These are phyloP conservation scores for Kradibia gibbosae DNA, from an alignment of 1,140 invertebrate genomes.

Conservation along the genomic window DNA sequence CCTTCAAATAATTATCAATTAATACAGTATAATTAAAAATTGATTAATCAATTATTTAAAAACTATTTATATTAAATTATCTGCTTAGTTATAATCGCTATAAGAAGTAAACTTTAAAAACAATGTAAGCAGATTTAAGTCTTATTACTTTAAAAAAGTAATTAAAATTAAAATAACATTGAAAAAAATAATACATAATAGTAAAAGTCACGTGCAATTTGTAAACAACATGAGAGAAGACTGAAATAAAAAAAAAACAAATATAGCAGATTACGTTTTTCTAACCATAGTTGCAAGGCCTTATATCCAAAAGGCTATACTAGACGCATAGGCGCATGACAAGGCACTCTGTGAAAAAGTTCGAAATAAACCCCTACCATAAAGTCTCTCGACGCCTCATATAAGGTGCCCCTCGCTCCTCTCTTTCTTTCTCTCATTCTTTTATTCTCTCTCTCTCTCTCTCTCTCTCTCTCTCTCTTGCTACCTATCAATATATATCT, in stretches of 20 bases:
- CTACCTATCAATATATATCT: constrained; percentile 23
- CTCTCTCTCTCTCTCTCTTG: not conserved
- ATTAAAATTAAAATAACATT: no score
- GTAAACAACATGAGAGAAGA: not conserved
- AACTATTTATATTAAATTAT: no score
- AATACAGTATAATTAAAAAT: no score
- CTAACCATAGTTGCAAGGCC: not conserved
- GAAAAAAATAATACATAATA: no score
- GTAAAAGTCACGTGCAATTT: no score
- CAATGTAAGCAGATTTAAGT: no score
- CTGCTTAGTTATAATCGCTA: no score
- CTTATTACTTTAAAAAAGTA: no score
- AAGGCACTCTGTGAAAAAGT: constrained; percentile 34
- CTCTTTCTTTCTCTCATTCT: constrained; percentile 30
- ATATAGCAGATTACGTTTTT: not conserved
- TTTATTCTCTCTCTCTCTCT: not conserved
- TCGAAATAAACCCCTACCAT: constrained; percentile 12
- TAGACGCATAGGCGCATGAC: not conserved
- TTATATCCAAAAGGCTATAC: not conserved
- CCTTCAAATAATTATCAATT: no score
- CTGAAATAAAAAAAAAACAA: not conserved
- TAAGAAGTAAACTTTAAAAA: no score
- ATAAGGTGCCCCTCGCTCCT: constrained; percentile 50
- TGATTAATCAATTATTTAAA: no score
- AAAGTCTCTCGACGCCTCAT: constrained; percentile 22